Evolutionary conservation across 2,797 vertebrate genomes (phyloP).

Genomic region (Crenuchus spilurus): DNA sequence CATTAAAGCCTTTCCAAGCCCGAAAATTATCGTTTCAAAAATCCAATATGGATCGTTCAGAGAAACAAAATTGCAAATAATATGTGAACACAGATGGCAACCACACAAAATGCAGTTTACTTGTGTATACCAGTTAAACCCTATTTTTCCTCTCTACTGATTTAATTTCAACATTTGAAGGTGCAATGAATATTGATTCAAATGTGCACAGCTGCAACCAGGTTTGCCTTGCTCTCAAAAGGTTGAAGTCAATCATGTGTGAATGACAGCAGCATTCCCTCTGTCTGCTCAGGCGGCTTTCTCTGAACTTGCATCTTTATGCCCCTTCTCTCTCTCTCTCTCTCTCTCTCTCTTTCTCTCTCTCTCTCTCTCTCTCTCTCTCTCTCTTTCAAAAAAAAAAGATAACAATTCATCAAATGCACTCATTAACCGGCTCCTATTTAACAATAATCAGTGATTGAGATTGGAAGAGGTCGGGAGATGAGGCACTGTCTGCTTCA

Average conservation of each 20-base stretch:
- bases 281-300: conserved; percentile 40
- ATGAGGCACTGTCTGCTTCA: conserved; percentile 75
- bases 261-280: conserved; percentile 81
- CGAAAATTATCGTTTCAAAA: conserved; percentile 37
- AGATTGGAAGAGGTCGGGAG: conserved; percentile 84
- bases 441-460: conserved; percentile 91
- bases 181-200: conserved; percentile 88
- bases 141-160: conserved; percentile 33
- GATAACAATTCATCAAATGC: conserved; percentile 84
- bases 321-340: conserved; percentile 26
- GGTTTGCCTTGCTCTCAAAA: conserved; percentile 83
- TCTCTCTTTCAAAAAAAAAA: conserved; percentile 71
- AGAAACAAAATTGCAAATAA: conserved; percentile 35
- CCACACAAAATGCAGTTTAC: conserved; percentile 31
- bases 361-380: conserved; percentile 20
- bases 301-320: conserved; percentile 25
- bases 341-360: conserved; percentile 2
- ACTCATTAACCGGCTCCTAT: conserved; percentile 86
- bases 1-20: conserved; percentile 37
- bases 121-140: conserved; percentile 40
- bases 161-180: conserved; percentile 89
- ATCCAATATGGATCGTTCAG: conserved; percentile 11
- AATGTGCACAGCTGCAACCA: conserved; percentile 72
- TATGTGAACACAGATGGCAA: conserved; percentile 7
- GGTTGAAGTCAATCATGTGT: conserved; percentile 91